These are phyloP conservation scores for Proales similis DNA, from an alignment of 1,140 invertebrate species.

Conservation along the genomic window DNA sequence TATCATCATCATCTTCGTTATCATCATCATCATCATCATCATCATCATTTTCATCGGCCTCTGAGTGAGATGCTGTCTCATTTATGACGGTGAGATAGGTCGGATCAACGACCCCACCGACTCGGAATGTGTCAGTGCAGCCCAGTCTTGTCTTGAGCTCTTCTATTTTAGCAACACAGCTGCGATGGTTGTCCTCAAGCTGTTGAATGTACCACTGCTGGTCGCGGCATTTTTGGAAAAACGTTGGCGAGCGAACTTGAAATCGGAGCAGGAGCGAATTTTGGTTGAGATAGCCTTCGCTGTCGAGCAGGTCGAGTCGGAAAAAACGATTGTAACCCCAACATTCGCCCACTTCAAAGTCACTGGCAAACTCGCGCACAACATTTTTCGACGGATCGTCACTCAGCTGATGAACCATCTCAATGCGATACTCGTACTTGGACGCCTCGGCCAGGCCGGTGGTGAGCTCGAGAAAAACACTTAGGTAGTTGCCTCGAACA, in stretches of 20 bases:
- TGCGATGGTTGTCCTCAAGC: constrained; percentile 69
- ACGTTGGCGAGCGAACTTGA: constrained; percentile 83
- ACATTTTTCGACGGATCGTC: constrained; percentile 80
- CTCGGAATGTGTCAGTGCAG: neutral
- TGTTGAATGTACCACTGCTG: constrained; percentile 85
- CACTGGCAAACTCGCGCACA: constrained; percentile 75
- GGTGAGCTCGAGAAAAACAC: constrained; percentile 81
- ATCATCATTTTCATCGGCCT: constrained; percentile 8
- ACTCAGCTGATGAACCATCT: constrained; percentile 84
- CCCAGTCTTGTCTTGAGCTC: constrained; percentile 49
- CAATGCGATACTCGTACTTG: constrained; percentile 85
- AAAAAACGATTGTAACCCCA: constrained; percentile 94
- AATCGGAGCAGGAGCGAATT: constrained; percentile 58
- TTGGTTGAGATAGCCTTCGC: constrained; percentile 68
- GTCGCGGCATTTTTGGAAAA: constrained; percentile 82
- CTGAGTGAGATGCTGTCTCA: neutral
- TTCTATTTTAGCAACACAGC: constrained; percentile 71
- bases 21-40: constrained; percentile 5
- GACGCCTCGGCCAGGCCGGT: constrained; percentile 81
- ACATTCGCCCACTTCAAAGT: constrained; percentile 93
- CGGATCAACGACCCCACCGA: constrained; percentile 1
- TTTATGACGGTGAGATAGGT: constrained; percentile 14
- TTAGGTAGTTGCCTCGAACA: constrained; percentile 81
- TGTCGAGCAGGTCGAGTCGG: constrained; percentile 74
- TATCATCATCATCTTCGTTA: constrained; percentile 11